Evolutionary conservation across 2,888 invertebrate species (phyloP), one percentile per base, ranked within the genome.

Genomic region (Acleris literana): DNA sequence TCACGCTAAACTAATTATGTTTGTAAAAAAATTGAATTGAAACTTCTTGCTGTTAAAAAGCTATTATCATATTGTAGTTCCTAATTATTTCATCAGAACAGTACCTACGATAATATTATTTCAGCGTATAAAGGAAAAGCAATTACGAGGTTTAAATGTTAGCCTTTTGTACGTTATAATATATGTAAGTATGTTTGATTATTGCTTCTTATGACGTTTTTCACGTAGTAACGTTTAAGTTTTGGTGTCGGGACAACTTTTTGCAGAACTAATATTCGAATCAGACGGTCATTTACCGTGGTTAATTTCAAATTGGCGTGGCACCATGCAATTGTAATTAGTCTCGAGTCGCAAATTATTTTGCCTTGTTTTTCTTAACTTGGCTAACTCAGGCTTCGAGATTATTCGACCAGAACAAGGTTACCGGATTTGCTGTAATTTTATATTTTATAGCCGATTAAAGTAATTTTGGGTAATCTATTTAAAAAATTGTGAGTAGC

Each of bases 221-320:
- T 44, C 16, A n/a, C n/a, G 13, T 5, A 44, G n/a, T n/a, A 1
- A 44, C 44, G 44, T 17, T 17, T 46, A n/a, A 2, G 17, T 17
- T 46, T 6, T 6, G 46, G 1, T 46, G n/a, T 46, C 16, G n/a
- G 17, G 1, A 7, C 16, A 6, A 44, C n/a, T 46, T 49, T 18
- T 20, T 13, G 49, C 20, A 18, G 18, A 44, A n/a, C 13, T 17
- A 46, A 18, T 57, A 22, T 20, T 43, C 51, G n/a, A 60, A 49
- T 22, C 16, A 49, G 59, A 55, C 51, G 20, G 25, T 20, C 48
- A 5, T 44, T 46, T 39, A 29, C 53, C 66, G 56, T 57, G 20
- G 22, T 52, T 66, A 62, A 66, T 66, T 57, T 44, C 33, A 57
- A 52, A 57, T 66, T 66, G 46, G 57, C 66, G 66, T 66, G 66